Conservation (phyloP, 1,140 invertebrate genomes). For the Araneus ventricosus region DNA sequence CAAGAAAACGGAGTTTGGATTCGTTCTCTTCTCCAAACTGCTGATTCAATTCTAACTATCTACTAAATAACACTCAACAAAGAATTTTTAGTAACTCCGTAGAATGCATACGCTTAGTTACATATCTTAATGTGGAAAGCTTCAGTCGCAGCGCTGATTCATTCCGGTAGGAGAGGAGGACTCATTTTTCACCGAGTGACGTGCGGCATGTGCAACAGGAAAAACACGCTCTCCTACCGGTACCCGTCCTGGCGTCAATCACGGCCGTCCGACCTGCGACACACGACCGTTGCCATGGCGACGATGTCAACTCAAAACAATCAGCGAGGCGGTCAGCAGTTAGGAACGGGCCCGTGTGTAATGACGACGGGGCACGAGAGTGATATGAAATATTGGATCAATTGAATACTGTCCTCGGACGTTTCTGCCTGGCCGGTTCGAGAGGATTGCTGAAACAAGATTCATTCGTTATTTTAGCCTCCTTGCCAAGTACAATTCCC, state of each 20-base stretch:
- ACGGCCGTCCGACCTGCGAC: conserved; percentile 16
- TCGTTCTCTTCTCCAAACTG: no score
- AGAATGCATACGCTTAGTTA: no score
- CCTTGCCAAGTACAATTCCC: not conserved
- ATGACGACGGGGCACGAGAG: conserved; percentile 55
- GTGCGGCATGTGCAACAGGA: conserved; percentile 16
- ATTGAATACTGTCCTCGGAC: conserved; percentile 9
- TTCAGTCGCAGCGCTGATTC: not conserved
- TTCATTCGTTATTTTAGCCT: conserved; percentile 36
- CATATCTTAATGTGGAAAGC: not conserved
- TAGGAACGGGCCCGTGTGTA: conserved; percentile 45
- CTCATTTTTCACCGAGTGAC: not conserved
- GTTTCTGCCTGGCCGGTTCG: not conserved
- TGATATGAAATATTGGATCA: conserved; percentile 69
- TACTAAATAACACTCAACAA: no score
- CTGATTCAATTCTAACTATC: no score
- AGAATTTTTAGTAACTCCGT: no score
- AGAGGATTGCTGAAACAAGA: not conserved
- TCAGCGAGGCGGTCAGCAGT: conserved; percentile 42
- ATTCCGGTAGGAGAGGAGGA: no score
- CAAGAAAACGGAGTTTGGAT: no score
- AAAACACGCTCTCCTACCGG: not conserved
- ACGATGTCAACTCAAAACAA: conserved; percentile 67
- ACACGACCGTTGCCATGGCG: conserved; percentile 33
- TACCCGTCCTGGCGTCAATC: not conserved